Conservation (phyloP, 2,113 vertebrate genomes). For the Typhlomys cinereus region DNA sequence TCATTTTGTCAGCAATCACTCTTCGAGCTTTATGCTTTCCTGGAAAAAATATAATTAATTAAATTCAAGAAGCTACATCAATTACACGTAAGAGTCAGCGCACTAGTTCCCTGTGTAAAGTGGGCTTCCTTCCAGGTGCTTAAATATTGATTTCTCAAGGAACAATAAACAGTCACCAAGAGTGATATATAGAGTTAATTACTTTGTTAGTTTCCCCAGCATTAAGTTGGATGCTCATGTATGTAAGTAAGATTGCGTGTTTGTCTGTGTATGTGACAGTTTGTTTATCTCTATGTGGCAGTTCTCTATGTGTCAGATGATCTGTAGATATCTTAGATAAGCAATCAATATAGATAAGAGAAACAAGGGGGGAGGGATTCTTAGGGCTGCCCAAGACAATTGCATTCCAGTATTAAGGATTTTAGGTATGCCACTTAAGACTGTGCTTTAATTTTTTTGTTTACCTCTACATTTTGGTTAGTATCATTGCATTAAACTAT, state of each 20-base stretch:
- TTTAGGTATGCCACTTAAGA: not conserved
- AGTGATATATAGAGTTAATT: conserved; percentile 39
- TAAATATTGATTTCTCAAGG: conserved; percentile 24
- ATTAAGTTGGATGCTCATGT: not conserved
- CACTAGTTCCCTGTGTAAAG: conserved; percentile 25
- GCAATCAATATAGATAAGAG: not conserved
- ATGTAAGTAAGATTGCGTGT: not conserved
- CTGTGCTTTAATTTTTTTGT: not conserved
- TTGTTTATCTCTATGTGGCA: not conserved
- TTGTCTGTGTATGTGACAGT: not conserved
- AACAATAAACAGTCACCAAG: not conserved
- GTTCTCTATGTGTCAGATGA: not conserved
- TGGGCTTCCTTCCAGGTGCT: conserved; percentile 21
- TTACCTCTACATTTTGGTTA: conserved; percentile 15
- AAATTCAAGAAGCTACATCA: not conserved
- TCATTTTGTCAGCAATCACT: not conserved
- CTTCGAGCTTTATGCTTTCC: not conserved
- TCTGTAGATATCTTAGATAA: not conserved
- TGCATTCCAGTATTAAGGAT: not conserved
- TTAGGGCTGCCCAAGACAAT: not conserved
- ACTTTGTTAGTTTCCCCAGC: conserved; percentile 39
- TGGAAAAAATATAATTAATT: conserved; percentile 39
- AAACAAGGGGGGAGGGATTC: no score
- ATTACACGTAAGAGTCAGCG: not conserved
- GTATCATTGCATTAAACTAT: conserved; percentile 23